Evolutionary conservation across 2,888 invertebrate species (phyloP), one percentile per base, ranked within the genome.

Genomic region (Apodemia duryi): DNA sequence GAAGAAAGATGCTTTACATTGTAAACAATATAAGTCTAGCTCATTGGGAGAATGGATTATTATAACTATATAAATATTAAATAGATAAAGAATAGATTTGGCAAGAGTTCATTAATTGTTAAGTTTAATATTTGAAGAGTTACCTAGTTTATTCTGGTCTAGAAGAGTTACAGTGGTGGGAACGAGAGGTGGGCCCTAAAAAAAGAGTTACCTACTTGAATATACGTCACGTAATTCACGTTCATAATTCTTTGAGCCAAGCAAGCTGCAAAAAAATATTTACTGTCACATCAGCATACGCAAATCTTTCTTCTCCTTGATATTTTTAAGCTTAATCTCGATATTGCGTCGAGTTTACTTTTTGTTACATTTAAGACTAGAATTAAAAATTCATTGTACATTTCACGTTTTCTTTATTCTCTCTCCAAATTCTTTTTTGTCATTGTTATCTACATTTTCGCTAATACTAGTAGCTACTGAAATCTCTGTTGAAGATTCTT

Each of bases 381-480:
- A 72, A 65, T 60, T 63, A 51, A 63, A 38, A 64, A 63, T 60
- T 28, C 35, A n/a, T 49, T 32, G 64, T 57, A 46, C n/a, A 61
- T 61, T 67, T 77, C 79, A 87, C 66, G 81, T 71, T 63, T 76
- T 79, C 68, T 84, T 83, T 13, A 80, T 73, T 73, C 86, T 88
- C 0, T 83, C 83, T 0, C 87, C 88, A 21, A 79, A 86, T 38
- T 81, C 80, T n/a, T 73, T 70, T 41, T 78, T 78, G 9, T 72
- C 69, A 61, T 76, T 73, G n/a, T 81, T 68, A 0, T 83, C 76
- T 3, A 74, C 66, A 13, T 83, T 80, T 67, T 87, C 90, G 66
- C 91, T 92, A 67, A 91, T 89, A 60, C 91, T 91, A 0, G 91
- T 91, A 0, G 89, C 87, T 4, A 91, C 86, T 0, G 92, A 90